Evolutionary conservation across 2,888 invertebrate genomes (phyloP).

Genomic region (Ptychoptera contaminata): DNA sequence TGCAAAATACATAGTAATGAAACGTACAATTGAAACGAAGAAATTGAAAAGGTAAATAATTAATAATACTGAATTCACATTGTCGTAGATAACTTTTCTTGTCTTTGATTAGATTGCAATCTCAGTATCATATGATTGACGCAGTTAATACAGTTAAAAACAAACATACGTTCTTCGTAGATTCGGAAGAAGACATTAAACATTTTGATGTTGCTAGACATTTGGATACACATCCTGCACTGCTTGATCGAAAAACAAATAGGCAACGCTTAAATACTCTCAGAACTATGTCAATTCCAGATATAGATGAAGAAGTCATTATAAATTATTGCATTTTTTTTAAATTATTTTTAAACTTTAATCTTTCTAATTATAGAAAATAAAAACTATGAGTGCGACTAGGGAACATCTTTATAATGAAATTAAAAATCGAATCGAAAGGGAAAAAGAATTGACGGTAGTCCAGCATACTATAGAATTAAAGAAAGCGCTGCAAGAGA

Average conservation of each 20-base stretch:
- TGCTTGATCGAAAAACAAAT: slow-evolving; percentile 53
- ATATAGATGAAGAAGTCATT: slow-evolving; percentile 37
- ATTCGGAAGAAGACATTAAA: slow-evolving; percentile 41
- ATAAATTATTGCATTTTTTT: not conserved
- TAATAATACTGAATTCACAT: not conserved
- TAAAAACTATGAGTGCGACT: slow-evolving; percentile 23
- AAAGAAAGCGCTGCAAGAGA: slow-evolving; percentile 48
- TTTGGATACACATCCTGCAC: slow-evolving; percentile 56
- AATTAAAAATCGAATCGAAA: slow-evolving; percentile 54
- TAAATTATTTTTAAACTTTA: not conserved
- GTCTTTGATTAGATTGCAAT: slow-evolving; percentile 38
- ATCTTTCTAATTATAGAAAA: slow-evolving; percentile 1
- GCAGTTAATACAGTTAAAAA: slow-evolving; percentile 50
- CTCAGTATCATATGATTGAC: slow-evolving; percentile 69
- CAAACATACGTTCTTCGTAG: slow-evolving; percentile 66
- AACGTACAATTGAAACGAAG: slow-evolving; percentile 66
- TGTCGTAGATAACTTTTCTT: too few relatives aligned
- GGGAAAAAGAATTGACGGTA: slow-evolving; percentile 59
- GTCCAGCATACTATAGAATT: slow-evolving; percentile 68
- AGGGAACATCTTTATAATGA: slow-evolving; percentile 55
- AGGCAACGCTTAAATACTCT: slow-evolving; percentile 45
- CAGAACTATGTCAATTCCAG: slow-evolving; percentile 39
- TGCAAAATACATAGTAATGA: slow-evolving; percentile 74
- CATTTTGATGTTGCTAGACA: slow-evolving; percentile 52
- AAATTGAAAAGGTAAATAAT: slow-evolving; percentile 35